Evolutionary conservation across 2,888 invertebrate genomes (phyloP).

Genomic region (Agrilus mali): DNA sequence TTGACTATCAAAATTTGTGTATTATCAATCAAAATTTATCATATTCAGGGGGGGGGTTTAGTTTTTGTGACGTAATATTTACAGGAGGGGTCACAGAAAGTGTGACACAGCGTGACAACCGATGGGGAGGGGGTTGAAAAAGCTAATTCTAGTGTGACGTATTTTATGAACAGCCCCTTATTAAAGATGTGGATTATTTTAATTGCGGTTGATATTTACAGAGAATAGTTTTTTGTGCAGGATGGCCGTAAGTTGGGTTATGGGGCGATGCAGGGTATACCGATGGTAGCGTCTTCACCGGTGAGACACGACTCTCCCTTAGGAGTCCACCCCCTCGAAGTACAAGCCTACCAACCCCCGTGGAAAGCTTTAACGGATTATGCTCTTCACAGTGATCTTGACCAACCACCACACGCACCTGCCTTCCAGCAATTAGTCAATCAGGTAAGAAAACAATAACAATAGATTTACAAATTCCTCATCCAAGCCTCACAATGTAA

Average conservation of each 20-base stretch:
- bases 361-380: conserved; percentile 96
- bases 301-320: conserved; percentile 81
- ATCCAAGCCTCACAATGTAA: no score
- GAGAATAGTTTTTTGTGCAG: conserved; percentile 49
- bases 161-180: no score
- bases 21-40: no score
- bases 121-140: no score
- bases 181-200: no score
- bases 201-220: conserved; percentile 23
- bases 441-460: conserved; percentile 53
- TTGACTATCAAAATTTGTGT: no score
- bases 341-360: conserved; percentile 88
- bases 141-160: no score
- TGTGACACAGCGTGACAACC: no score
- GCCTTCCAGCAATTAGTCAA: conserved; percentile 95
- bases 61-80: no score
- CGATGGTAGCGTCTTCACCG: conserved; percentile 93
- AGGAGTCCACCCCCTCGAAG: conserved; percentile 78
- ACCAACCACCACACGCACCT: conserved; percentile 70
- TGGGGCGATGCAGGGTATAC: conserved; percentile 92
- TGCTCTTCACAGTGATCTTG: conserved; percentile 88
- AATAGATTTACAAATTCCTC: no score
- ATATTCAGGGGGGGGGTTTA: no score
- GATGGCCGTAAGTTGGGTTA: conserved; percentile 90
- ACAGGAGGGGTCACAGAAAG: no score